Evolutionary conservation across 2,113 vertebrate species (phyloP), one percentile per base, ranked within the genome.

Genomic region (Serinus canaria): DNA sequence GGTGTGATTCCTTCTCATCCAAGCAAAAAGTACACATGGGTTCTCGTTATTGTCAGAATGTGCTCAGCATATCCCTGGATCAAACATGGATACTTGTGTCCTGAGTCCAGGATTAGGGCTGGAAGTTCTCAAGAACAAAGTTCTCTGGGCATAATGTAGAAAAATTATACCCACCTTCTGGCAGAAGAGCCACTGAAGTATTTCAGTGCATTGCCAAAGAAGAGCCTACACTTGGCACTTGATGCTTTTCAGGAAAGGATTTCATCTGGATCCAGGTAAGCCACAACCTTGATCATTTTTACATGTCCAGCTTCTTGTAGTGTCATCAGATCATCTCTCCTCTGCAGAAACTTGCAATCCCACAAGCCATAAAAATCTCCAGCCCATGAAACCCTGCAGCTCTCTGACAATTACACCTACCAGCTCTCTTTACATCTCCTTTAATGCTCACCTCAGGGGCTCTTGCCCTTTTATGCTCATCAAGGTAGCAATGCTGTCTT

Each of bases 401-500:
- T 86, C 60, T 89, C 64, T 87, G 75, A 88, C 53, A 87, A 83
- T 92, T 64, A 64, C 35, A 73, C 59, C 53, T 86, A 56, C 53
- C 43, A 74, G 33, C 23, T 70, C 41, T 70, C 87, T 91, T 69
- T 77, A 81, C 3, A 78, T 62, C 43, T 93, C 39, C 75, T 94
- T 97, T 96, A 60, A 95, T 85, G 49, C 39, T 81, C 87, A 70
- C 89, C 68, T 95, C 72, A 74, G 86, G 89, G 67, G 66, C 13
- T 70, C 81, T 66, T 97, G 81, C 75, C 68, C 81, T 94, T 94
- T 93, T 69, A 56, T 60, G 11, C 49, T 88, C 39, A 89, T 46
- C 64, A 49, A 77, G 69, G 62, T 49, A 73, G 28, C 14, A 70
- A 24, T 74, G 21, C 18, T 91, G 58, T 25, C 46, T 95, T 95